Evolutionary conservation across 2,888 invertebrate species (phyloP).

Genomic region (Monopis laevigella): DNA sequence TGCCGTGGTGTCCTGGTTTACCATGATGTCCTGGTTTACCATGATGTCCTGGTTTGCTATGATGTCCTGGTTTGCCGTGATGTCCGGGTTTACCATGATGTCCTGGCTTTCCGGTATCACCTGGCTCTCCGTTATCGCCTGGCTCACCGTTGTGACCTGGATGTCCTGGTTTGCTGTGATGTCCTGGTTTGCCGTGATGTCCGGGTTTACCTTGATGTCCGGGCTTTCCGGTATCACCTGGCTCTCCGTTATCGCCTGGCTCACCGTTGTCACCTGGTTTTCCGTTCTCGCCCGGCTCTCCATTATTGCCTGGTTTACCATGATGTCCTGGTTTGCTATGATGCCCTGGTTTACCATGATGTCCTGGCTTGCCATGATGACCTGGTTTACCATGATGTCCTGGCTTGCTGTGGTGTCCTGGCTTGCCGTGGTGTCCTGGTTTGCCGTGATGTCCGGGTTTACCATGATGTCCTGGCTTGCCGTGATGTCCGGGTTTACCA

Average conservation of each 20-base stretch:
- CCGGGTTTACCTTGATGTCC: conserved; percentile 4
- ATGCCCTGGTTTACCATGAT: background rate
- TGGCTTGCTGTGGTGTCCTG: background rate
- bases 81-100: background rate
- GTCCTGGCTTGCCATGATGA: background rate
- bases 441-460: too few relatives aligned
- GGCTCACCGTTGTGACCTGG: conserved; percentile 3
- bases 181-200: conserved; percentile 1
- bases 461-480: too few relatives aligned
- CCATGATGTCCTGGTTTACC: background rate
- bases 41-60: conserved; percentile 1
- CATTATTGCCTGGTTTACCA: background rate
- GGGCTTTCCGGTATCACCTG: background rate
- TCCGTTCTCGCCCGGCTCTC: background rate
- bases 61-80: conserved; percentile 1
- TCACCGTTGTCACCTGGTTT: background rate
- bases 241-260: background rate
- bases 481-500: too few relatives aligned
- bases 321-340: background rate
- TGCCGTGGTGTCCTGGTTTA: background rate
- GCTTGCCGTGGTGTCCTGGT: background rate
- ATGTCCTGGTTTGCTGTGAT: background rate
- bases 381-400: background rate
- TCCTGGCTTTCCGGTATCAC: conserved; percentile 2
- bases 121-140: background rate